Base-by-base conservation (phyloP, 2,797 vertebrate genomes). In the Semaprochilodus insignis region DNA sequence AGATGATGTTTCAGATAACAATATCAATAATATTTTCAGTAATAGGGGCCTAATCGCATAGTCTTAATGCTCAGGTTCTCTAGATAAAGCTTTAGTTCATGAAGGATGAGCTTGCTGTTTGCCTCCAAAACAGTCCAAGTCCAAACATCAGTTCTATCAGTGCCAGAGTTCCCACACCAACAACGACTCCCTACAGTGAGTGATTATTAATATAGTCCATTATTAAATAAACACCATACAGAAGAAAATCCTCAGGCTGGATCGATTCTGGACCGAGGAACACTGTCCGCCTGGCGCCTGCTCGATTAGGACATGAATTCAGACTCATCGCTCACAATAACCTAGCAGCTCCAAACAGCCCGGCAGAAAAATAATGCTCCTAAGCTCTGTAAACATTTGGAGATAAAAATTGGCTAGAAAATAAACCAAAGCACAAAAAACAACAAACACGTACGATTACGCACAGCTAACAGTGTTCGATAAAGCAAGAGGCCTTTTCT, bases 301-400 rank as follows among this genome's bases (percentile, higher is more conserved):
- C 65, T 67, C 34, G 6, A 40, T 67, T 67, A 67, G 17, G n/a
- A 67, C 34, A 34, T 55, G 51, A 72, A 34, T 73, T 70, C 60
- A 70, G 21, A 8, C 36, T n/a, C 67, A 63, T 54, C 51, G 69
- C 40, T 51, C 57, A 62, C 40, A 27, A 80, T 72, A 59, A 73
- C 34, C 48, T 23, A 48, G 25, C 40, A 72, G 54, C 40, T 72
- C 36, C 66, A 80, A 80, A 80, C 78, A 80, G 69, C 60, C 48
- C 15, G 54, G 55, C 69, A 80, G 78, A 69, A 59, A 76, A 55
- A 75, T 48, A 31, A 69, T 27, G 31, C 34, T 67, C 16, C 3
- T n/a, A 34, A 34, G 16, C n/a, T 78, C 52, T 2, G n/a, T 27
- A 51, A 81, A 74, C n/a, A 36, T 62, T 57, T 66, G 21, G 62